Base-by-base conservation (phyloP, 2,113 vertebrate genomes). In the Mirounga angustirostris region DNA sequence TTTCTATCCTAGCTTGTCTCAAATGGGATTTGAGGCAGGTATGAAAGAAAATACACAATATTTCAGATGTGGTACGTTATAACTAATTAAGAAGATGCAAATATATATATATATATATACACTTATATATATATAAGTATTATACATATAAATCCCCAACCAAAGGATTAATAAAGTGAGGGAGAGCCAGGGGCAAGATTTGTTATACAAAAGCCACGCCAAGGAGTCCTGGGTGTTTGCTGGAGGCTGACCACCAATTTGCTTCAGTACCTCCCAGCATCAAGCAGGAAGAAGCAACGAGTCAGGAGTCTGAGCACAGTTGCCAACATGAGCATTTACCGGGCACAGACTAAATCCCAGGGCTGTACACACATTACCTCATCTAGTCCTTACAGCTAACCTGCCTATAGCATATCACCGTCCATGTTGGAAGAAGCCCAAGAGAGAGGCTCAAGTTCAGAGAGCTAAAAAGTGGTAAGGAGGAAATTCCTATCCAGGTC, bases 1-100 rank as follows among this genome's bases (percentile, higher is more conserved):
- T 83, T 89, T 94, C 82, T 65, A 36, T 59, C 22, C 71, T 63
- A 90, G 22, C 30, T 91, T 69, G 18, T 89, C 73, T 26, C 79
- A 58, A 90, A 73, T 0, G 36, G 50, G 7, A 81, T 24, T 63
- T 52, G 30, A 93, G 54, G 58, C 26, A 52, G 19, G n/a, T 78
- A 78, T 71, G 16, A 80, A 50, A 78, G 22, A 69, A 43, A 79
- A n/a, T 1, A 89, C 26, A 26, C 16, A 83, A 63, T 56, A 71
- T 24, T 82, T 89, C 30, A 63, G 16, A 56, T 61, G 52, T 28
- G 43, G 93, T 71, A 65, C 24, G 33, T 81, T 67, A n/a, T 43
- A 88, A 74, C 10, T 46, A 36, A 76, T 54, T 30, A 89, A 67
- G 43, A 94, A 65, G 61, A 43, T 30, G 4, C 56, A 33, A 65